Evolutionary conservation across 2,113 vertebrate genomes (phyloP), one percentile per base, ranked within the genome.

Genomic region (Plecturocebus donacophilus): DNA sequence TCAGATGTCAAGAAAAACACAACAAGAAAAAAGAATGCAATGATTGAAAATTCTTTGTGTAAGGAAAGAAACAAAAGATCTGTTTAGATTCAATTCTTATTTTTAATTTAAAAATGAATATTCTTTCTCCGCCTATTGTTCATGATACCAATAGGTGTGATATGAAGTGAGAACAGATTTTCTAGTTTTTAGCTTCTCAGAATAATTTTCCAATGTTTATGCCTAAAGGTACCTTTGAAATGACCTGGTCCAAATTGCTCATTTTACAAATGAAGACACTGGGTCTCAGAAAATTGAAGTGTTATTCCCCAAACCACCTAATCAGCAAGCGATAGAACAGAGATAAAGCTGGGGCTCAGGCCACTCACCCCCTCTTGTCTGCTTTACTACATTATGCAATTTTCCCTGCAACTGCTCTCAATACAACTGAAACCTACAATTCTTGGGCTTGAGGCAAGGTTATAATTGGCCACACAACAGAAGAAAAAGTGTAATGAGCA

Each of bases 351-450:
- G 11, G 35, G 25, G 30, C 47, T 21, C 30, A 13, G 27, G 45
- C 38, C 32, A 10, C n/a, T 25, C 17, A 32, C 13, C 32, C 27
- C 8, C 12, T 89, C 8, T 68, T 8, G 7, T 14, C 23, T 71
- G 27, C 16, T 54, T 32, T 40, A 19, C 38, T 17, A 1, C 8
- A 6, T 1, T 8, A 0, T 13, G 23, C 1, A 19, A n/a, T 20
- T 61, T 81, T 84, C 56, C 38, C 10, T 70, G 25, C 1, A 92
- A 11, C 11, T 47, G 13, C 45, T 70, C 12, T 54, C 38, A 42
- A 35, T 35, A 25, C 73, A 93, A 79, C 42, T 19, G 32, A 77
- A 80, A 45, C 8, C 40, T 79, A 11, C 2, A 23, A 8, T 13
- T 87, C 35, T 64, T 16, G 30, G 25, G 8, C 16, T 91, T 12